These are phyloP conservation scores for Lacerta bilineata DNA, from an alignment of 2,797 vertebrate species.

Conservation along the genomic window DNA sequence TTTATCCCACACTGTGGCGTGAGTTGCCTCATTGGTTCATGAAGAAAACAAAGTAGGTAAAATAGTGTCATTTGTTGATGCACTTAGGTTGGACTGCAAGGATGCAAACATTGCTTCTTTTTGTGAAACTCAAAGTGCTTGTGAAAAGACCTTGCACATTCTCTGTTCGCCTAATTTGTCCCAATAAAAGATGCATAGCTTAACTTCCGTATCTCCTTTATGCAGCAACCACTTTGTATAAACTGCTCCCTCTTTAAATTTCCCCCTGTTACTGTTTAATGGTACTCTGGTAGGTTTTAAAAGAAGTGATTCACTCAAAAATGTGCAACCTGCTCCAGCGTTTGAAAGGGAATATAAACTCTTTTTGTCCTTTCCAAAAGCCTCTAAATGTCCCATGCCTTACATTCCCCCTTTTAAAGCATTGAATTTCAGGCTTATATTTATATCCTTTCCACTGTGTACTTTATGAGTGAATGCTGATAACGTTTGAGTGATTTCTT, in stretches of 20 bases:
- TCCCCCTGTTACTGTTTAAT: conserved; percentile 68
- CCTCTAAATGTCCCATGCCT: conserved; percentile 74
- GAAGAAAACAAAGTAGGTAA: conserved; percentile 4
- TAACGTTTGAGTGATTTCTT: conserved; percentile 51
- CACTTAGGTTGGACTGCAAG: background rate
- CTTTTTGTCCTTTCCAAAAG: conserved; percentile 52
- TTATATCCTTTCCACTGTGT: conserved; percentile 50
- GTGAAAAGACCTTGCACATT: background rate
- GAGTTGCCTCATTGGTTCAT: conserved; percentile 49
- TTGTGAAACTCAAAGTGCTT: background rate
- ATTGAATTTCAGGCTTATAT: conserved; percentile 56
- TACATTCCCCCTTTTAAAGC: conserved; percentile 66
- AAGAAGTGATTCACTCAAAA: conserved; percentile 50
- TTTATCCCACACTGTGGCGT: conserved; percentile 57
- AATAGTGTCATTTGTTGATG: background rate
- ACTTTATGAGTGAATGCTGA: background rate
- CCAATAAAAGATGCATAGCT: background rate
- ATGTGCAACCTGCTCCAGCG: conserved; percentile 43
- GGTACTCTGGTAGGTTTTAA: conserved; percentile 73
- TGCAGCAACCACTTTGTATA: conserved; percentile 3
- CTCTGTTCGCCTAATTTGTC: background rate
- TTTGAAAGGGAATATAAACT: conserved; percentile 56
- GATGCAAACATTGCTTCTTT: conserved; percentile 6
- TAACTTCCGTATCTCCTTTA: background rate
- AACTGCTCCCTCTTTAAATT: conserved; percentile 37